Evolutionary conservation across 2,888 invertebrate species (phyloP), one percentile per base, ranked within the genome.

Genomic region (Teleiodes luculella): DNA sequence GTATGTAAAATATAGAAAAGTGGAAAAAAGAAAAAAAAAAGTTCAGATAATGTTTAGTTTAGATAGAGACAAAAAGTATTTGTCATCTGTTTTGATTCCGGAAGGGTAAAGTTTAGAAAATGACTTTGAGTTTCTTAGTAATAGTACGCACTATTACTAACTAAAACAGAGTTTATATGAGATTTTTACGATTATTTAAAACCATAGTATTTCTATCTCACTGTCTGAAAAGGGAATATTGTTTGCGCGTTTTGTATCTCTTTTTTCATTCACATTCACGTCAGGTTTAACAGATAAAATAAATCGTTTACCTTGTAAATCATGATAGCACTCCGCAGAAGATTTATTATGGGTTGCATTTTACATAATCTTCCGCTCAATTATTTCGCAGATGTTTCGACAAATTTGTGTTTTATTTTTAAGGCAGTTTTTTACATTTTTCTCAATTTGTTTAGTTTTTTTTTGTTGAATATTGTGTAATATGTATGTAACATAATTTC

Each of bases 231-330:
- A 35, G 35, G 8, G n/a, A n/a, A n/a, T 13, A 13, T 45, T 45
- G 13, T 45, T n/a, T 13, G 7, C 13, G 24, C 2, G 18, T 45
- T 13, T 2, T 7, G 24, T n/a, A 45, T 13, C 28, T 28, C 28
- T n/a, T 24, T 45, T 45, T 7, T 5, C 2, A 24, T 47, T 37
- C 31, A 47, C 16, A 28, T 47, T 31, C 31, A 30, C 31, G 31
- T 31, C 46, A 31, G 46, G 45, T 45, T 45, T 1, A 30, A 33
- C 46, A 47, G 46, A 47, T 47, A 47, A 46, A 47, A 47, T 30
- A 30, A 47, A 31, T 47, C 33, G 46, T 30, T 47, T 30, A 31
- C 13, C 46, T 31, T 30, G 28, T 47, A 47, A 31, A 47, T 47
- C 46, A 47, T 31, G 46, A 47, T 47, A 47, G 46, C 46, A 47